These are phyloP conservation scores for Crambe crambe DNA, from an alignment of 37 sponge, comb jelly and placozoan genomes.

Conservation along the genomic window DNA sequence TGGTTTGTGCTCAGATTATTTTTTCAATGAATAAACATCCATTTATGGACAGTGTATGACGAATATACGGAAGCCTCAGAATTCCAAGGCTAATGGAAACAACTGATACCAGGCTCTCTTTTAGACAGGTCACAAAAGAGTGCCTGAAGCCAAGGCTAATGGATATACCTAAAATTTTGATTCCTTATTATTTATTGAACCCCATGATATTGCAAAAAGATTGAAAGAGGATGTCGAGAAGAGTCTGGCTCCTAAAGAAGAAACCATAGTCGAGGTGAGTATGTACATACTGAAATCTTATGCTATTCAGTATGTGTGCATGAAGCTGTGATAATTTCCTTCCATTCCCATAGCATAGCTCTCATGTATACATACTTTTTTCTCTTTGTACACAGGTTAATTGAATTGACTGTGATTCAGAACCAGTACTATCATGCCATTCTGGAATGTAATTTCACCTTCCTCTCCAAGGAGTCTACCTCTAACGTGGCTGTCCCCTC, in stretches of 20 bases:
- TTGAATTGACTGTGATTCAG: conserved; percentile 92
- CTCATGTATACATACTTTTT: too few species aligned
- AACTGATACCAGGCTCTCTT: too few species aligned
- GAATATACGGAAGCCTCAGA: too few species aligned
- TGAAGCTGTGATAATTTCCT: too few species aligned
- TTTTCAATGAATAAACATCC: too few species aligned
- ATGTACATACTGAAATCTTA: not conserved
- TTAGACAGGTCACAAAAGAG: too few species aligned
- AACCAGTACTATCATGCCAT: conserved; percentile 96
- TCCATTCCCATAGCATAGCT: too few species aligned
- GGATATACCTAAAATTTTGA: too few species aligned
- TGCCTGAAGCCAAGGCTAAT: too few species aligned
- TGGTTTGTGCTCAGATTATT: too few species aligned
- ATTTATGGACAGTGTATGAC: too few species aligned
- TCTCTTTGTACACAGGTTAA: conserved; percentile 33
- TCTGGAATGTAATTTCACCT: conserved; percentile 90
- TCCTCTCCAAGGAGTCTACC: conserved; percentile 71
- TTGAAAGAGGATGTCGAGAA: conserved; percentile 96
- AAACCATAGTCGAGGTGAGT: conserved; percentile 90
- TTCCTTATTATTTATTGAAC: conserved; percentile 37
- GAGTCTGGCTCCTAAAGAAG: conserved; percentile 92
- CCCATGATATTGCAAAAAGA: conserved; percentile 93
- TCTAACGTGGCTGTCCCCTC: conserved; percentile 58
- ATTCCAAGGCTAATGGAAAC: too few species aligned
- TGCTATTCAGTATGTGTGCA: not conserved